These are phyloP conservation scores for Platycheirus rosarum DNA, from an alignment of 2,888 invertebrate species.

Conservation along the genomic window DNA sequence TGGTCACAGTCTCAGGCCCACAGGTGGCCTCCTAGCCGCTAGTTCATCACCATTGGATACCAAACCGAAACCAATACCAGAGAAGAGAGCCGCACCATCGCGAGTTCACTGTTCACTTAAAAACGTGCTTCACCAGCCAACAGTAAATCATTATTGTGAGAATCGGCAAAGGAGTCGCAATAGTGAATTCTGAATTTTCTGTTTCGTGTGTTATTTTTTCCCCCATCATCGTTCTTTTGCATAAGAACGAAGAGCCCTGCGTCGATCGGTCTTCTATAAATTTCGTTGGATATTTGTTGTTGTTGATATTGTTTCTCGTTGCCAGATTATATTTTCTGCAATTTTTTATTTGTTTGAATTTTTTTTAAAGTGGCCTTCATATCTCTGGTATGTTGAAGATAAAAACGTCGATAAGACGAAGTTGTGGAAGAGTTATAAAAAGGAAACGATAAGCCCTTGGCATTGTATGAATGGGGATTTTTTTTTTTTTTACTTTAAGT, in stretches of 20 bases:
- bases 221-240: background rate
- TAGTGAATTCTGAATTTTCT: conserved; percentile 36
- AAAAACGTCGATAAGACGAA: background rate
- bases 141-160: conserved; percentile 82
- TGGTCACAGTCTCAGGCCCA: conserved; percentile 33
- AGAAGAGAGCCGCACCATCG: background rate
- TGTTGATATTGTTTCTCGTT: background rate
- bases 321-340: background rate
- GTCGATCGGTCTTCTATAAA: background rate
- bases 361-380: background rate
- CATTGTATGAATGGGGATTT: conserved; percentile 24
- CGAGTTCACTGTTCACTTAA: conserved; percentile 77
- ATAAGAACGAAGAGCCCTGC: background rate
- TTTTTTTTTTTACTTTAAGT: conserved; percentile 8
- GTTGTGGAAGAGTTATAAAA: background rate
- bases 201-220: conserved; percentile 7
- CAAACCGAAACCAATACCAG: background rate
- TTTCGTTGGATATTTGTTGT: background rate
- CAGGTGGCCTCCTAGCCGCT: conserved; percentile 3
- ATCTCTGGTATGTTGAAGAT: background rate
- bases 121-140: conserved; percentile 81
- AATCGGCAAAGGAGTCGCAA: conserved; percentile 78
- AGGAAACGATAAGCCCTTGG: conserved; percentile 36
- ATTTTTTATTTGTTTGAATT: background rate
- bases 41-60: conserved; percentile 16